Percentiles rank a stretch among this genome's conserved stretches.
Evolutionary conservation across 2,888 invertebrate species (phyloP).

Genomic region (Xiphydria camelus): DNA sequence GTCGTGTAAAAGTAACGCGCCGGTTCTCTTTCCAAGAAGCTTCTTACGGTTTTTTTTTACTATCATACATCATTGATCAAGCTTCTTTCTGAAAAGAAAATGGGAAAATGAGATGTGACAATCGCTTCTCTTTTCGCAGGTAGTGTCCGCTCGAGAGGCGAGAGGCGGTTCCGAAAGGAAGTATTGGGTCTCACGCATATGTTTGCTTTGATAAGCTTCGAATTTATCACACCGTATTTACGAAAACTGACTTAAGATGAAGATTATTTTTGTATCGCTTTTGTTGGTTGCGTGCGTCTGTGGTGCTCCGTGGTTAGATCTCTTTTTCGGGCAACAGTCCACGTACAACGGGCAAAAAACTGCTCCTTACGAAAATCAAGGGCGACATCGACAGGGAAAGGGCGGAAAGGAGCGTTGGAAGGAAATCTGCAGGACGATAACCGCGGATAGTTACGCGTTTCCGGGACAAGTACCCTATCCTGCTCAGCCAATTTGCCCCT

Average conservation of each 20-base stretch:
- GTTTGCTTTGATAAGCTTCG: too few species aligned
- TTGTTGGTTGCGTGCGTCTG: constrained; percentile 29
- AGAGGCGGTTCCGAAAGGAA: too few species aligned
- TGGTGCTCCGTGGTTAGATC: constrained; percentile 45
- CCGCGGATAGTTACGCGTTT: constrained; percentile 64
- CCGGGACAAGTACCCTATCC: constrained; percentile 63
- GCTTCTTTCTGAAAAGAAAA: too few species aligned
- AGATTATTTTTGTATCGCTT: constrained; percentile 29
- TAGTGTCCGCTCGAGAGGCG: too few species aligned
- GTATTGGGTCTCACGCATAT: too few species aligned
- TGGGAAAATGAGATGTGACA: too few species aligned
- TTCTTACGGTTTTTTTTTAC: too few species aligned
- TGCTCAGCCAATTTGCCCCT: constrained; percentile 67
- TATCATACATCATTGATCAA: too few species aligned
- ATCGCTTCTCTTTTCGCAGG: too few species aligned
- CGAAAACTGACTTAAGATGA: constrained; percentile 11
- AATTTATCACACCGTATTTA: too few species aligned
- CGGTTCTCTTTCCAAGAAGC: too few species aligned
- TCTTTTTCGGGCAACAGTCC: constrained; percentile 32
- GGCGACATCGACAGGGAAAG: constrained; percentile 35
- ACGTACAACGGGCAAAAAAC: constrained; percentile 17
- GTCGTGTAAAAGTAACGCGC: background rate
- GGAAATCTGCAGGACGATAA: constrained; percentile 71
- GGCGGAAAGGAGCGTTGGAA: constrained; percentile 65
- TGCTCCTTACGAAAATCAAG: constrained; percentile 19